phyloP scores from a whole-genome alignment of 2,113 vertebrate species.

The Puntigrus tetrazona region DNA sequence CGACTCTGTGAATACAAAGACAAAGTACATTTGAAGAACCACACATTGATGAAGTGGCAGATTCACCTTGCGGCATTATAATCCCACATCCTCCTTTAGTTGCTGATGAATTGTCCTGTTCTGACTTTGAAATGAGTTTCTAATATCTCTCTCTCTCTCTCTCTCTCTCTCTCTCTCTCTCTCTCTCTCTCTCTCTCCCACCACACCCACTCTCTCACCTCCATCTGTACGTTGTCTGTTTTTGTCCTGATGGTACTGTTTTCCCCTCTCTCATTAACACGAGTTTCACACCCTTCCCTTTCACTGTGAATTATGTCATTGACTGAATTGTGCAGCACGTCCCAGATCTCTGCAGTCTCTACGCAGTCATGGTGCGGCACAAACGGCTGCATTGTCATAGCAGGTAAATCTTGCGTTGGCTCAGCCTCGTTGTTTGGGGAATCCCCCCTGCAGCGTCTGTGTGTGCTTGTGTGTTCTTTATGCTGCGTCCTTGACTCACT shows the following conservation, averaged over 20 bases:
- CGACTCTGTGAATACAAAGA: not conserved
- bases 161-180: not conserved
- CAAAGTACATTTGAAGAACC: not conserved
- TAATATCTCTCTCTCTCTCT: not conserved
- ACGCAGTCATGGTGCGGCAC: not conserved
- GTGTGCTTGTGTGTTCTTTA: not conserved
- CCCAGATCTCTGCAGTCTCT: not conserved
- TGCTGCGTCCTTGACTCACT: conserved; percentile 26
- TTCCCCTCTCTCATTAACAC: not conserved
- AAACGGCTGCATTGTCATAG: not conserved
- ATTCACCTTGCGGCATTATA: not conserved
- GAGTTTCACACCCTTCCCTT: conserved; percentile 1
- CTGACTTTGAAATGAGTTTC: conserved; percentile 8
- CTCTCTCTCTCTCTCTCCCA: not conserved
- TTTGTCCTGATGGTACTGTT: not conserved
- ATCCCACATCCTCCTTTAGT: conserved; percentile 7
- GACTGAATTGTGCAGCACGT: conserved; percentile 21
- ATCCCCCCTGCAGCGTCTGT: conserved; percentile 17
- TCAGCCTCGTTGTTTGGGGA: conserved; percentile 30
- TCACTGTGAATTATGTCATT: conserved; percentile 6
- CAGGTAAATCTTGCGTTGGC: not conserved
- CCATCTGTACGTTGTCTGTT: conserved; percentile 12
- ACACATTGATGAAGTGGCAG: not conserved
- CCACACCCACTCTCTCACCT: not conserved
- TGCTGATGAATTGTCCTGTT: conserved; percentile 22